Conservation (phyloP, 2,797 vertebrate genomes). For the Schizothorax lantsangensis region DNA sequence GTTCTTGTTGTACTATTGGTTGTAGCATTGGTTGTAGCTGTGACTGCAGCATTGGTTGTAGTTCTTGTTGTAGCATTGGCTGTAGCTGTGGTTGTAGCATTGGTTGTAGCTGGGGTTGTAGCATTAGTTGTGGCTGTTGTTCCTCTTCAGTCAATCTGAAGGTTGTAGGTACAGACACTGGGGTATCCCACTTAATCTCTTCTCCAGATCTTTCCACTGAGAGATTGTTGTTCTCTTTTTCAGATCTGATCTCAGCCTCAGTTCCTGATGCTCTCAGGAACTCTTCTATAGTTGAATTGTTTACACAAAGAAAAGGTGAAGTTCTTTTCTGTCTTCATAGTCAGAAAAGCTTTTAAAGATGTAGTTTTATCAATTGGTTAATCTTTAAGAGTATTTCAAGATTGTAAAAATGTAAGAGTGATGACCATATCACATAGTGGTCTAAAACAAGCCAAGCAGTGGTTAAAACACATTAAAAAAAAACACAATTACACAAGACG, state of each 20-base stretch:
- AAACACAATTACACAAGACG: slow-evolving; percentile 40
- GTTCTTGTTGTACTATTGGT: no score
- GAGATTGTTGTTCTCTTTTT: slow-evolving; percentile 63
- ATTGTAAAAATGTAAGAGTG: slow-evolving; percentile 73
- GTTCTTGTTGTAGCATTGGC: no score
- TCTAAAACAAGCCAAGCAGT: slow-evolving; percentile 71
- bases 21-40: no score
- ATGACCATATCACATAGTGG: slow-evolving; percentile 77
- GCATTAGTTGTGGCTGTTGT: slow-evolving; percentile 57
- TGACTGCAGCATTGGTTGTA: no score
- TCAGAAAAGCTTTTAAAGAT: slow-evolving; percentile 77
- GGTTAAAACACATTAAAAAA: slow-evolving; percentile 54
- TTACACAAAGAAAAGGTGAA: slow-evolving; percentile 85
- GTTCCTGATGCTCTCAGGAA: slow-evolving; percentile 61
- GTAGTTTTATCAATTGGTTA: slow-evolving; percentile 78
- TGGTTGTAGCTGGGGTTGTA: not conserved
- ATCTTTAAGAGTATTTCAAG: slow-evolving; percentile 62
- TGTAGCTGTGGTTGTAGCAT: not conserved
- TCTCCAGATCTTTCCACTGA: slow-evolving; percentile 72
- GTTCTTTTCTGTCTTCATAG: slow-evolving; percentile 71
- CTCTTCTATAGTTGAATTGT: slow-evolving; percentile 81
- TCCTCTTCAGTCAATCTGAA: slow-evolving; percentile 73
- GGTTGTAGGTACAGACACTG: slow-evolving; percentile 69
- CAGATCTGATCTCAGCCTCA: slow-evolving; percentile 31
- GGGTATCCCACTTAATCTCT: slow-evolving; percentile 76